Evolutionary conservation across 2,888 invertebrate genomes (phyloP).

Genomic region (Scotopteryx bipunctaria): DNA sequence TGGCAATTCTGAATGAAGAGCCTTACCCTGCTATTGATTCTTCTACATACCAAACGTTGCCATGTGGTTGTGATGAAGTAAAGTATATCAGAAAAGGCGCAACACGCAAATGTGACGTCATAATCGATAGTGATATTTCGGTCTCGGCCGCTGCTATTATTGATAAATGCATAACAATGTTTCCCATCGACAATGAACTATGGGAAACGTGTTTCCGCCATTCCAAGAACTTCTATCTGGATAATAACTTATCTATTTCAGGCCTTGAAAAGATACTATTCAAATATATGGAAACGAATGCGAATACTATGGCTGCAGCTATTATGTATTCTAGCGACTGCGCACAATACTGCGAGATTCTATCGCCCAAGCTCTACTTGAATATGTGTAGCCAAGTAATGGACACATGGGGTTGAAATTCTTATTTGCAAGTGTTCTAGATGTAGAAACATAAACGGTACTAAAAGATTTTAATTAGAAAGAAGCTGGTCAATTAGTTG

Average conservation of each 20-base stretch:
- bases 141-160: slow-evolving; percentile 61
- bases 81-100: slow-evolving; percentile 48
- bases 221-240: slow-evolving; percentile 68
- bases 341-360: slow-evolving; percentile 69
- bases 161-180: slow-evolving; percentile 69
- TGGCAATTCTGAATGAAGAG: slow-evolving; percentile 69
- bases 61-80: slow-evolving; percentile 70
- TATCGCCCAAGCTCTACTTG: slow-evolving; percentile 74
- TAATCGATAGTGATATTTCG: slow-evolving; percentile 53
- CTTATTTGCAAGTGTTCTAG: background rate
- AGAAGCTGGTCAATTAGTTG: background rate
- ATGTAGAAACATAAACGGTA: background rate
- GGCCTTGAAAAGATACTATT: slow-evolving; percentile 81
- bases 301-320: slow-evolving; percentile 73
- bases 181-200: slow-evolving; percentile 64
- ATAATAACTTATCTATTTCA: slow-evolving; percentile 67
- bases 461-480: background rate
- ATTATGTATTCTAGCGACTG: slow-evolving; percentile 77
- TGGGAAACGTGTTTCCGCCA: slow-evolving; percentile 73
- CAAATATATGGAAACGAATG: slow-evolving; percentile 79
- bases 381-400: slow-evolving; percentile 76
- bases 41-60: slow-evolving; percentile 52
- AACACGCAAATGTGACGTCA: slow-evolving; percentile 34
- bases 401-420: slow-evolving; percentile 71
- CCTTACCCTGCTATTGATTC: slow-evolving; percentile 58